phyloP scores from a whole-genome alignment of 2,797 vertebrate species.

The Hapalemur alaotrensis region DNA sequence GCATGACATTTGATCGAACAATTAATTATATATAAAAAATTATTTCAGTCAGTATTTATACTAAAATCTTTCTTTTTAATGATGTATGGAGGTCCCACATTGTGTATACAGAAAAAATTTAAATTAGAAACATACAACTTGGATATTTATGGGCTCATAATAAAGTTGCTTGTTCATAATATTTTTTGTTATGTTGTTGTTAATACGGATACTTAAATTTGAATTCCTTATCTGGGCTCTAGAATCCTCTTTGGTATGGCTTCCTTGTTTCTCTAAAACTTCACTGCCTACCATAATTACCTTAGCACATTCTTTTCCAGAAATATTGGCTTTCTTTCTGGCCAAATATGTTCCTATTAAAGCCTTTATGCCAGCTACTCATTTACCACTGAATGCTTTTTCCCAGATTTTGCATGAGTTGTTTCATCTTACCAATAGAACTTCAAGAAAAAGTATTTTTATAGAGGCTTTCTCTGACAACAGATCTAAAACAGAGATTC shows the following conservation, averaged over 20 bases:
- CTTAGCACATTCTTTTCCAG: neutral
- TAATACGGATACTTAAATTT: neutral
- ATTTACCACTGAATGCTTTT: neutral
- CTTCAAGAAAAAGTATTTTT: neutral
- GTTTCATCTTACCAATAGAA: neutral
- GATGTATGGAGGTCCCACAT: neutral
- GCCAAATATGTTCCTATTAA: fast-evolving
- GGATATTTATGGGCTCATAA: neutral
- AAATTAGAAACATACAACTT: neutral
- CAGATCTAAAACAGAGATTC: neutral
- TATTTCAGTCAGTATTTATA: neutral
- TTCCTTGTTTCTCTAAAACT: neutral
- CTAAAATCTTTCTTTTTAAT: neutral
- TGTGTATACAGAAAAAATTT: neutral
- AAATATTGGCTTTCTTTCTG: neutral
- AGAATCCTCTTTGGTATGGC: neutral
- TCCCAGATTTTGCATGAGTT: neutral
- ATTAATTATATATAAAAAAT: neutral
- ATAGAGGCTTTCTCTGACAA: neutral
- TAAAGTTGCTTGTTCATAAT: neutral
- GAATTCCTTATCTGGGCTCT: neutral
- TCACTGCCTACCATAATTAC: neutral
- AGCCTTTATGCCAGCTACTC: neutral
- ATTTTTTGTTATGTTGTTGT: neutral
- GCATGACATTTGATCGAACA: neutral